These are phyloP conservation scores for Euschistus heros DNA, from an alignment of 1,140 invertebrate genomes.

Conservation along the genomic window DNA sequence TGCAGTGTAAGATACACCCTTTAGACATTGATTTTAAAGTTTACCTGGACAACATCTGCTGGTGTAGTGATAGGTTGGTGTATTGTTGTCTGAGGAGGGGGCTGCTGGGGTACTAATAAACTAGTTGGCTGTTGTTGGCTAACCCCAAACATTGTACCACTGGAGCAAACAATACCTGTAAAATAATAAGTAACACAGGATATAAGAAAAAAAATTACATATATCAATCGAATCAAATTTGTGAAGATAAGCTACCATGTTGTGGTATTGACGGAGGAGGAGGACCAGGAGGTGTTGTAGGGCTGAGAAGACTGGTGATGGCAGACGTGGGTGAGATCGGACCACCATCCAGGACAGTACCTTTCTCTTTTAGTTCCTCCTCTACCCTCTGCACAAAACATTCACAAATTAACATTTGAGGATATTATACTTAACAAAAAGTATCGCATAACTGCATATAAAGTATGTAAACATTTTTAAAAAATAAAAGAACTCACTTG, in stretches of 20 bases:
- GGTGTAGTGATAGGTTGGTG: conserved; percentile 31
- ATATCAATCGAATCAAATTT: background rate
- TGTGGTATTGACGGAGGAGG: conserved; percentile 7
- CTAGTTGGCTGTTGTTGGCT: conserved; percentile 8
- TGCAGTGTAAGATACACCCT: too few relatives aligned
- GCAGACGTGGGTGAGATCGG: conserved; percentile 23
- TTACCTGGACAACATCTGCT: conserved; percentile 40
- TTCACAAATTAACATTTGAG: background rate
- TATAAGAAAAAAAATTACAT: background rate
- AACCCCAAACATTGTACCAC: background rate
- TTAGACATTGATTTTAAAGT: too few relatives aligned
- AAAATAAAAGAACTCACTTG: conserved; percentile 40
- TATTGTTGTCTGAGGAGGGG: conserved; percentile 28
- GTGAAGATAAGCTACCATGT: conserved; percentile 18
- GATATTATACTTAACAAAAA: too few relatives aligned
- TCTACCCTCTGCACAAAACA: conserved; percentile 50
- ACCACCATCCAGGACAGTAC: conserved; percentile 35
- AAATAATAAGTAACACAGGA: background rate
- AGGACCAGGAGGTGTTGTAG: conserved; percentile 23
- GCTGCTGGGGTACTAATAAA: conserved; percentile 32
- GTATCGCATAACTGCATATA: too few relatives aligned
- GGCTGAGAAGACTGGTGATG: conserved; percentile 20
- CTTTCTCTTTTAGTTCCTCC: conserved; percentile 57
- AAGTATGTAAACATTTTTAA: too few relatives aligned
- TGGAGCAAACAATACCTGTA: background rate